These are phyloP conservation scores for Aphodius granarius DNA, from an alignment of 2,888 invertebrate genomes.

Conservation along the genomic window DNA sequence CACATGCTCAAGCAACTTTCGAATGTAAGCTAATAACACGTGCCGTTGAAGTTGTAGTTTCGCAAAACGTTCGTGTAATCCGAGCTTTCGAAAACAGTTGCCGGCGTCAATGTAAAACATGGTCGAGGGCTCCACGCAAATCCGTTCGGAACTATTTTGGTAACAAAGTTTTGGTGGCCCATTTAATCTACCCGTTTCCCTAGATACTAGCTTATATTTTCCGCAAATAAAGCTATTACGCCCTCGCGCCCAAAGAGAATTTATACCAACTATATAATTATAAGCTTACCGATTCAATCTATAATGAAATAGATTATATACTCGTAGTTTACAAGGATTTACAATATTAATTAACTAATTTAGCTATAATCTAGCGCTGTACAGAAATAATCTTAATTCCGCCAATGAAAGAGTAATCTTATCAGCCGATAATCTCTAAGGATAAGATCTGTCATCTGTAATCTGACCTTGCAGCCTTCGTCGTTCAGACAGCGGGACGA, in stretches of 20 bases:
- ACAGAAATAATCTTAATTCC: too few relatives aligned
- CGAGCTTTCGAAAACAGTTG: neutral
- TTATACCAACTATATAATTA: neutral
- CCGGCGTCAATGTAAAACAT: neutral
- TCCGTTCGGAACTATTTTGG: neutral
- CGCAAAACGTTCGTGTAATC: neutral
- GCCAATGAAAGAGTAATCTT: neutral
- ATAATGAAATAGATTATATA: neutral
- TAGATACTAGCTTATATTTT: neutral
- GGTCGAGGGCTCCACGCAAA: neutral
- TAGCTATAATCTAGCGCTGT: too few relatives aligned
- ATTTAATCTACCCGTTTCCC: neutral
- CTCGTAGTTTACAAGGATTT: neutral
- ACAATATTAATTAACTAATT: neutral
- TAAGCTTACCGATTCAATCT: neutral
- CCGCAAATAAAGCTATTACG: neutral
- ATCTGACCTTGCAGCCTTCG: neutral
- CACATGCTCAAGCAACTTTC: neutral
- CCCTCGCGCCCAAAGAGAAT: neutral
- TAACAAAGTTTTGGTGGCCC: neutral
- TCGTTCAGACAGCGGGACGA: neutral
- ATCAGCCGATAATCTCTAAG: neutral
- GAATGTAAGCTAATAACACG: neutral
- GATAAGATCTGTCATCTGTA: neutral
- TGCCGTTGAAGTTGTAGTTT: neutral